phyloP scores from a whole-genome alignment of 2,113 vertebrate genomes.

The Ctenomys sociabilis region DNA sequence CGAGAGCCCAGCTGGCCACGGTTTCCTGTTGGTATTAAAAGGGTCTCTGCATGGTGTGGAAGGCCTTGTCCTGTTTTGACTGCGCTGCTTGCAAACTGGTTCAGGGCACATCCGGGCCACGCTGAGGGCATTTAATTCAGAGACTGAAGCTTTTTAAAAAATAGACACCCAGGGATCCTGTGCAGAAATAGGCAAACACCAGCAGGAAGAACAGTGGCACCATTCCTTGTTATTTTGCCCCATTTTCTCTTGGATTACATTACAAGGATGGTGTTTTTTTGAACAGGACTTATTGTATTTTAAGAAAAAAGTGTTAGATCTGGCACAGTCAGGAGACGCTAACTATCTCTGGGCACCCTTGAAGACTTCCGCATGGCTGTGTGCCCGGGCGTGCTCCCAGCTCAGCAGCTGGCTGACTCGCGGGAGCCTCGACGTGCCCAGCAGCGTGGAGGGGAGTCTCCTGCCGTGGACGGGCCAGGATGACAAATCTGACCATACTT shows the following conservation, averaged over 20 bases:
- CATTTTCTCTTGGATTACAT: background rate
- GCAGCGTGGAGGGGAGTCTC: background rate
- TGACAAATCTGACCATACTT: background rate
- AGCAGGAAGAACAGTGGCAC: background rate
- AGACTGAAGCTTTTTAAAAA: slow-evolving; percentile 62
- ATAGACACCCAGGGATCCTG: slow-evolving; percentile 44
- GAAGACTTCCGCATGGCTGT: background rate
- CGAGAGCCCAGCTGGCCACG: background rate
- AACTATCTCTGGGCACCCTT: no score
- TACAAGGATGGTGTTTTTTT: background rate
- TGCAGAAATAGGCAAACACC: slow-evolving; percentile 47
- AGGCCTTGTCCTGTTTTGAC: slow-evolving; percentile 26
- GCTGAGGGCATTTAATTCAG: background rate
- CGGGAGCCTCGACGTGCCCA: rapidly evolving
- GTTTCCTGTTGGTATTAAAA: background rate
- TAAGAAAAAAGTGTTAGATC: background rate
- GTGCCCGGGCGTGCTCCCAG: background rate
- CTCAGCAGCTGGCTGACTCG: rapidly evolving
- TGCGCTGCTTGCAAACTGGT: background rate
- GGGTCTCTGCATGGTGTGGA: background rate
- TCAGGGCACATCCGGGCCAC: background rate
- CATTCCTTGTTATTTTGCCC: background rate
- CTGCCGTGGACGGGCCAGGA: background rate
- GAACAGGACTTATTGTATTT: background rate
- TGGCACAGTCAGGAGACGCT: background rate